These are phyloP conservation scores for Tricholauxania praeusta DNA, from an alignment of 2,888 invertebrate genomes.

Conservation along the genomic window DNA sequence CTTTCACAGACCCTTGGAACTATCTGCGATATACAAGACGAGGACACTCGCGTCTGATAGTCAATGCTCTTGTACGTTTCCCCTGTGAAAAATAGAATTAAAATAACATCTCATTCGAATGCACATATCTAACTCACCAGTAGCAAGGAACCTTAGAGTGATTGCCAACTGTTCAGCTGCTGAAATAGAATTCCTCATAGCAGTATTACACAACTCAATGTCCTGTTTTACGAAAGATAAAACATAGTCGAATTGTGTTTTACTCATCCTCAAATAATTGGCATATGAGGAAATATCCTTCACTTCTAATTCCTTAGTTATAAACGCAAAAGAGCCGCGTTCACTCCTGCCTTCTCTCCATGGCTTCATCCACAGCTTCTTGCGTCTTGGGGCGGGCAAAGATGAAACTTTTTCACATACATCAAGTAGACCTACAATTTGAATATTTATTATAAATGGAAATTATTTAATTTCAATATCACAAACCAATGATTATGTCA, in stretches of 20 bases:
- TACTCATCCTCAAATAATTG: conserved; percentile 6
- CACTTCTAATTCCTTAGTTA: conserved; percentile 23
- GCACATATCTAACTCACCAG: background rate
- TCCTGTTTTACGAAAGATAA: background rate
- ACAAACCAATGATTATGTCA: too few species aligned
- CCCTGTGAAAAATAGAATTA: background rate
- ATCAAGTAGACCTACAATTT: too few species aligned
- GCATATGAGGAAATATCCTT: background rate
- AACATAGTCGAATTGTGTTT: background rate
- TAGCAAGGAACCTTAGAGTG: conserved; percentile 3
- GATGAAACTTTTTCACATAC: too few species aligned
- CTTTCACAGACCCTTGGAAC: background rate
- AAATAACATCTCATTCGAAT: background rate
- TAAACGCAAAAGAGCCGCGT: conserved; percentile 29
- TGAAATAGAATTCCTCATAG: background rate
- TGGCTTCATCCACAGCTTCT: conserved; percentile 24
- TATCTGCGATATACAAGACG: too few species aligned
- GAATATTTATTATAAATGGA: too few species aligned
- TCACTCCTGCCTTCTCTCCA: conserved; percentile 10
- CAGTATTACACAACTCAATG: background rate
- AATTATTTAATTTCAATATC: too few species aligned
- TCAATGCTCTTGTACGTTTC: background rate
- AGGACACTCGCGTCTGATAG: conserved; percentile 2
- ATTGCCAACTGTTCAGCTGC: conserved; percentile 2
- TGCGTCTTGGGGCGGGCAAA: background rate